Percentiles rank a stretch among this genome's conserved stretches.
Evolutionary conservation across 2,888 invertebrate genomes (phyloP).

Genomic region (Hedychridium roseum): DNA sequence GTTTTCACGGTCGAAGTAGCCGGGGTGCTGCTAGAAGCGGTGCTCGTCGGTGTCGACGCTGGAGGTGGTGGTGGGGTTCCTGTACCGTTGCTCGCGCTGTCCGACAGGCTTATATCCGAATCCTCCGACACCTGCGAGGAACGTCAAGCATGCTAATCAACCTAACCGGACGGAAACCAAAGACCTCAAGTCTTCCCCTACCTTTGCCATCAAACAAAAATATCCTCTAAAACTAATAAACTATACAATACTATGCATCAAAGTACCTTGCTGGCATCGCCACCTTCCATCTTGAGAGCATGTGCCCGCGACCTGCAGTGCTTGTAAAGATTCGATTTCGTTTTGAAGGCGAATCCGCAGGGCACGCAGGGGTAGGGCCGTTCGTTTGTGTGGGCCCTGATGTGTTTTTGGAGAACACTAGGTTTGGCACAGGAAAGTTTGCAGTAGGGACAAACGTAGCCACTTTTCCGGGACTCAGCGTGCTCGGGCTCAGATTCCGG

Average conservation of each 20-base stretch:
- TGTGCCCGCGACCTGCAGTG: constrained; percentile 83
- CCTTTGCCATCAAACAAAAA: too few species aligned
- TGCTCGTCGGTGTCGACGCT: constrained; percentile 23
- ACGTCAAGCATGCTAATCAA: too few species aligned
- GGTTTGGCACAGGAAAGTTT: constrained; percentile 90
- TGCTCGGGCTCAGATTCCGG: constrained; percentile 51
- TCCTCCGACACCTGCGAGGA: constrained; percentile 54
- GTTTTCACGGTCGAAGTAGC: constrained; percentile 40
- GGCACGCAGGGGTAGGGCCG: constrained; percentile 89
- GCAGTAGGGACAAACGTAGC: constrained; percentile 88
- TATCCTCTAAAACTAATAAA: too few species aligned
- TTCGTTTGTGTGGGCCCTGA: constrained; percentile 92
- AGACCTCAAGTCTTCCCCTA: too few species aligned
- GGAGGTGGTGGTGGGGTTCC: constrained; percentile 57
- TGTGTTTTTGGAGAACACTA: constrained; percentile 92
- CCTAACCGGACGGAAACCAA: too few species aligned
- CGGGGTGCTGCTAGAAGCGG: constrained; percentile 15
- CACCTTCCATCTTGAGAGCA: constrained; percentile 72
- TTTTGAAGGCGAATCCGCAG: constrained; percentile 93
- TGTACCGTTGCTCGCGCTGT: constrained; percentile 60
- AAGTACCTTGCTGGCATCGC: constrained; percentile 61
- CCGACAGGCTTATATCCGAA: constrained; percentile 58
- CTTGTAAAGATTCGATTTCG: constrained; percentile 92
- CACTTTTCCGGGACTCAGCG: constrained; percentile 65
- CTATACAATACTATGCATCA: too few species aligned